Percentiles rank a stretch among this genome's conserved stretches.
Conservation (phyloP, 2,797 vertebrate species). For the Eidolon dupreanum region DNA sequence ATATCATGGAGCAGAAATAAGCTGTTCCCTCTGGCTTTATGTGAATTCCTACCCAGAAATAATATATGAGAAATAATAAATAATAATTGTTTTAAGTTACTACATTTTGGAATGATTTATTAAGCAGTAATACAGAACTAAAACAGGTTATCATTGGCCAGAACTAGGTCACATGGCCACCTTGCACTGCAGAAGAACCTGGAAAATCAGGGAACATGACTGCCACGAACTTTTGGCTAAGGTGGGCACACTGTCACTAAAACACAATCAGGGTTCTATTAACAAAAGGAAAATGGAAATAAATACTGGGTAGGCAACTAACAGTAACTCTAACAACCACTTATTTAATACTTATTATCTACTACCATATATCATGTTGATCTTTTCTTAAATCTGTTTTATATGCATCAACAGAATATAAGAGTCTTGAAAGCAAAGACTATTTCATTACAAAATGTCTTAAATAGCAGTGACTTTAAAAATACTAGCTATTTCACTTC, state of each 20-base stretch:
- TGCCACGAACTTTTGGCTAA: not conserved
- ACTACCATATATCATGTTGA: not conserved
- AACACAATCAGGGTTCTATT: not conserved
- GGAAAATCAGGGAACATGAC: not conserved
- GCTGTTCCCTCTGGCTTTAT: not conserved
- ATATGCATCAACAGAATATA: not conserved
- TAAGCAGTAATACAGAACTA: not conserved
- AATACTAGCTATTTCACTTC: slow-evolving; percentile 5
- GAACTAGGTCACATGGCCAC: not conserved
- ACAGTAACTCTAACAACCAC: not conserved
- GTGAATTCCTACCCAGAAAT: not conserved
- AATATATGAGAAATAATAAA: not conserved
- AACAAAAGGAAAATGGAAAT: not conserved
- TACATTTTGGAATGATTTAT: not conserved
- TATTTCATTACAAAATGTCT: slow-evolving; percentile 22
- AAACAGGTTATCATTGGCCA: not conserved
- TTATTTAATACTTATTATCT: not conserved
- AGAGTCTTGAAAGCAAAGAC: not conserved
- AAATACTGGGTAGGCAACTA: not conserved
- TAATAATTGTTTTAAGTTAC: not conserved
- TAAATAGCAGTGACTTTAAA: not conserved
- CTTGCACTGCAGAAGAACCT: not conserved
- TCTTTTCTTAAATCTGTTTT: not conserved
- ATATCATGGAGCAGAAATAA: not conserved
- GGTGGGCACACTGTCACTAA: not conserved